These are phyloP conservation scores for Aix galericulata DNA, from an alignment of 2,113 vertebrate genomes.

Conservation along the genomic window DNA sequence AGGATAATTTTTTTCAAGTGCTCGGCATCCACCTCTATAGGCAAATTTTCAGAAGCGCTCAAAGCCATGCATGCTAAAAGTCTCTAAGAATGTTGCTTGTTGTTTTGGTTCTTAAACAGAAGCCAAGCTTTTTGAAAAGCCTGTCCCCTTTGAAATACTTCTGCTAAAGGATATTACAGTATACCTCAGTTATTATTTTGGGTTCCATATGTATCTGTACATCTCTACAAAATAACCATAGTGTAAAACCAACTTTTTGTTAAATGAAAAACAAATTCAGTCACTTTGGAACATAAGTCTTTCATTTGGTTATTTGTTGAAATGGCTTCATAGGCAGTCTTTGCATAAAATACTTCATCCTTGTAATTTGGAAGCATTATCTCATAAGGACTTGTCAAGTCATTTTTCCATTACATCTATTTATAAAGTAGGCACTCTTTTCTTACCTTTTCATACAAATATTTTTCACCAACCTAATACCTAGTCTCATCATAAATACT, in stretches of 20 bases:
- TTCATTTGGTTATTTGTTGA: neutral
- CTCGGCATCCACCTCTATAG: neutral
- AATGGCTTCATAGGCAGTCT: neutral
- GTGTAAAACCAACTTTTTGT: neutral
- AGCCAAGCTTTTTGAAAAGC: slow-evolving; percentile 34
- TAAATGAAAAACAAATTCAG: neutral
- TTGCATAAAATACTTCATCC: neutral
- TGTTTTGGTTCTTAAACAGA: slow-evolving; percentile 14
- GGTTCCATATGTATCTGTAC: neutral
- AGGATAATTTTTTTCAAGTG: slow-evolving; percentile 27
- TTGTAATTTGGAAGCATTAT: neutral
- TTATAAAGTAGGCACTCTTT: neutral
- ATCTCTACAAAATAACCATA: neutral
- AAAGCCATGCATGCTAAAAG: neutral
- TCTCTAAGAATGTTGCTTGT: neutral
- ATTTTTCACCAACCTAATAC: neutral
- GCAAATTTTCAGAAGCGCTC: slow-evolving; percentile 44
- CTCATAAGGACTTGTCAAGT: neutral
- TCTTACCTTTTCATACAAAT: neutral
- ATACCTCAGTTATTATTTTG: neutral
- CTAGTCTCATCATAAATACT: neutral
- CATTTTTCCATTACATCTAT: neutral
- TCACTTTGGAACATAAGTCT: neutral
- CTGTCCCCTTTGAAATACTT: slow-evolving; percentile 33
- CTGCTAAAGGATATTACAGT: neutral